These are phyloP conservation scores for Dolichallabes microphthalmus DNA, from an alignment of 2,113 vertebrate genomes.

Conservation along the genomic window DNA sequence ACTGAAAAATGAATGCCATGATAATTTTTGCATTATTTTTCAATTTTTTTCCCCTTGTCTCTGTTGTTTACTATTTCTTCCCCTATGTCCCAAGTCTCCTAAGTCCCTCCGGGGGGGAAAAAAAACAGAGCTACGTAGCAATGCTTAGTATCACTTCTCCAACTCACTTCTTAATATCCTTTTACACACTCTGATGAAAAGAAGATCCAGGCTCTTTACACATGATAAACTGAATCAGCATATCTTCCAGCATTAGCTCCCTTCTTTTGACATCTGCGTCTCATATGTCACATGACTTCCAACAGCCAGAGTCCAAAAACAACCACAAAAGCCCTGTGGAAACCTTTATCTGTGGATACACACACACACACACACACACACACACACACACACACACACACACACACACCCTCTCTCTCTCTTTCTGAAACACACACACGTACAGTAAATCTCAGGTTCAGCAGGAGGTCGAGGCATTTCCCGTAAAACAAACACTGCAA, in stretches of 20 bases:
- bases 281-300: conserved; percentile 40
- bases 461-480: conserved; percentile 51
- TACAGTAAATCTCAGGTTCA: conserved; percentile 53
- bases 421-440: background rate
- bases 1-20: no score
- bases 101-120: no score
- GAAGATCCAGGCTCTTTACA: background rate
- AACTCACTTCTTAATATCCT: background rate
- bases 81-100: no score
- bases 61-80: no score
- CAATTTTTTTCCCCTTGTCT: no score
- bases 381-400: conserved; percentile 39
- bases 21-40: no score
- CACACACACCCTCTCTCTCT: background rate
- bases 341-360: conserved; percentile 29
- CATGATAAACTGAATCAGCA: conserved; percentile 13
- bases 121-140: background rate
- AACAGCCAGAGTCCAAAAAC: conserved; percentile 24
- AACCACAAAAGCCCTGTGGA: conserved; percentile 43
- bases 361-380: conserved; percentile 38
- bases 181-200: background rate
- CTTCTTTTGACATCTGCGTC: conserved; percentile 44
- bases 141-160: background rate
- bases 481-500: conserved; percentile 69
- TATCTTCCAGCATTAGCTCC: background rate